phyloP scores from a whole-genome alignment of 2,888 invertebrate species.

The Nymphalis urticae region DNA sequence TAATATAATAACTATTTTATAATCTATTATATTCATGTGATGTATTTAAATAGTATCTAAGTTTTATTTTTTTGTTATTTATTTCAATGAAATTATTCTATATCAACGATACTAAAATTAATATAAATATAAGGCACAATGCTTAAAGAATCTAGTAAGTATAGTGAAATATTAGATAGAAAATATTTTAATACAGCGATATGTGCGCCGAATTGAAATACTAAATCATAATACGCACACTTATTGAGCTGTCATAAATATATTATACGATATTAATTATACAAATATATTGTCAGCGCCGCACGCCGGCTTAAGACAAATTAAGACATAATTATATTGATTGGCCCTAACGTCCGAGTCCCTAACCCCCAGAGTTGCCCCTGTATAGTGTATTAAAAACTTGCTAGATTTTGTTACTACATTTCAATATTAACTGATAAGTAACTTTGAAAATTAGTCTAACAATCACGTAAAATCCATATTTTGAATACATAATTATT shows the following conservation, averaged over 20 bases:
- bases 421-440: too few species aligned
- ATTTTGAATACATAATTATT: not conserved
- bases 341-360: too few species aligned
- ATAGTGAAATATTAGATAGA: too few species aligned
- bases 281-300: too few species aligned
- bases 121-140: not conserved
- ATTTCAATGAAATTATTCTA: not conserved
- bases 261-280: too few species aligned
- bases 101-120: not conserved
- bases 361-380: too few species aligned
- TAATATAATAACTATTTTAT: not conserved
- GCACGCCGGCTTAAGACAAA: too few species aligned
- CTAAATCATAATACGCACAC: not conserved
- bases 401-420: too few species aligned
- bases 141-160: not conserved
- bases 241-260: not conserved
- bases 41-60: constrained; percentile 7
- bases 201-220: too few species aligned
- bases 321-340: too few species aligned
- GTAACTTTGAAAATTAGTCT: not conserved
- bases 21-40: constrained; percentile 7
- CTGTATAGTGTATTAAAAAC: too few species aligned
- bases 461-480: not conserved
- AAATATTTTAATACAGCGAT: too few species aligned
- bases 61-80: constrained; percentile 8